Base-by-base conservation (phyloP, 2,113 vertebrate genomes). In the Eclectus roratus region DNA sequence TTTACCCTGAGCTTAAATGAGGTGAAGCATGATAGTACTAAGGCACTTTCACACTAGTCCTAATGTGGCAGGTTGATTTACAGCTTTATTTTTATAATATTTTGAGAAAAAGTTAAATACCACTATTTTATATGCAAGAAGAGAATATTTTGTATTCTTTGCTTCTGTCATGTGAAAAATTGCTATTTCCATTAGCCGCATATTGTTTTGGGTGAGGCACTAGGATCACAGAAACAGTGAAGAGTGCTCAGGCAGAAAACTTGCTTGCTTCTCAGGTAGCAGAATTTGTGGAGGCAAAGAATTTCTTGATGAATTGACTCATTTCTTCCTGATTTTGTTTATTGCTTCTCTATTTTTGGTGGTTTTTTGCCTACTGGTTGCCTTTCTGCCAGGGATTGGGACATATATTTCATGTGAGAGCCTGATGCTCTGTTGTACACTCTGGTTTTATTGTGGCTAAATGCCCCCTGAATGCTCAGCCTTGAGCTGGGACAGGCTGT, bases 121-220 rank as follows among this genome's bases (percentile, higher is more conserved):
- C n/a, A 24, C 31, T 61, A 0, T 37, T 87, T 79, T 46, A 27
- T 73, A 58, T 82, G 52, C 81, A 85, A 60, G 79, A 46, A 61
- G 49, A 56, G 49, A 69, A 44, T 85, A 43, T 8, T 63, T 81
- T 4, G 46, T 85, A 3, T 52, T 28, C 82, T 80, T 93, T 4
- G 3, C 44, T 93, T 77, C 88, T 87, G 56, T 85, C 44, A 35
- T 53, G 25, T 76, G 39, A 8, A 87, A 76, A 91, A 89, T 82
- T 88, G 89, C 81, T 87, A 6, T 70, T 69, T 63, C 47, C 44
- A 7, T 79, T 39, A 72, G n/a, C n/a, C 21, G 13, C 74, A n/a
- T 8, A 72, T 17, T 23, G 28, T 47, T 92, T 78, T 5, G 2
- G 16, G 9, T 53, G 68, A 70, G 71, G 55, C n/a, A 6, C 55